Evolutionary conservation across 2,113 vertebrate genomes (phyloP).

Genomic region (Acanthochromis polyacanthus): DNA sequence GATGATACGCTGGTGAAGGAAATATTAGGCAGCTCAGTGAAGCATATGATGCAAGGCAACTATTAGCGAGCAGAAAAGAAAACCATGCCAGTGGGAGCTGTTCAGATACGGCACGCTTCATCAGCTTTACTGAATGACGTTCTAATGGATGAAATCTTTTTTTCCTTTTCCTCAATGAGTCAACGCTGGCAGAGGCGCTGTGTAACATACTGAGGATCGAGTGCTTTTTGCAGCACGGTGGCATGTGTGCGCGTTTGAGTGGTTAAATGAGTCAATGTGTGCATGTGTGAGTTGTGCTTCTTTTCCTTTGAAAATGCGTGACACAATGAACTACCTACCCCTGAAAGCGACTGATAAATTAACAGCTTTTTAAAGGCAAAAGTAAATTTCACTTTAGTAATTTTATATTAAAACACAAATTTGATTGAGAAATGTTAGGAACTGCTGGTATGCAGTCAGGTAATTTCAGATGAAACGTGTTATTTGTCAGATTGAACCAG

Average conservation of each 20-base stretch:
- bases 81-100: conserved; percentile 67
- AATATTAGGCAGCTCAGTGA: conserved; percentile 74
- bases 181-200: conserved; percentile 37
- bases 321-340: neutral
- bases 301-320: neutral
- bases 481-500: neutral
- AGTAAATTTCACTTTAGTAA: no score
- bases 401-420: no score
- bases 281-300: neutral
- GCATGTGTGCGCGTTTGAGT: conserved; percentile 3
- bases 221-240: neutral
- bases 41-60: conserved; percentile 72
- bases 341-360: neutral
- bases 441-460: neutral
- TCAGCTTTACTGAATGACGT: conserved; percentile 60
- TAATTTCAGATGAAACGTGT: no score
- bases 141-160: conserved; percentile 68
- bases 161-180: conserved; percentile 48
- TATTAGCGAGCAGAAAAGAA: conserved; percentile 61
- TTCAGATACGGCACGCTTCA: conserved; percentile 70
- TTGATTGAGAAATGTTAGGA: neutral
- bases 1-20: conserved; percentile 52
- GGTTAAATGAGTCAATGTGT: neutral
- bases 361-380: neutral
- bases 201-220: conserved; percentile 19